phyloP scores from a whole-genome alignment of 2,888 invertebrate genomes.

The Gymnocheta viridis region DNA sequence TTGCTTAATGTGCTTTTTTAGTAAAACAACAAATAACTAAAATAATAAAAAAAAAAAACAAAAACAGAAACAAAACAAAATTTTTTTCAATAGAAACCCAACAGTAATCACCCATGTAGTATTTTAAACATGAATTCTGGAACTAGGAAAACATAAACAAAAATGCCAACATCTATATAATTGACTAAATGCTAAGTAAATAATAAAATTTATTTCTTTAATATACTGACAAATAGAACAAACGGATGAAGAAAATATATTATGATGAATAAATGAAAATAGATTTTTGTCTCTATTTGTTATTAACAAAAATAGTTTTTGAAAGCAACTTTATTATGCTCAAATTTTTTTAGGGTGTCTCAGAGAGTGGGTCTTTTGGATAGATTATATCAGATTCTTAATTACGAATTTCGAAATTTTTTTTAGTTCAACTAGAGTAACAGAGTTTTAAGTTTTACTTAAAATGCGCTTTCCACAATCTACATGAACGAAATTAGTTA shows the following conservation, averaged over 20 bases:
- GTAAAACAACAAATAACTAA: background rate
- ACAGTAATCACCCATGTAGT: background rate
- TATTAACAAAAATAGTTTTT: no score
- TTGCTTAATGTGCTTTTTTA: slow-evolving; percentile 33
- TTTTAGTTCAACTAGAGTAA: no score
- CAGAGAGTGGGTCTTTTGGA: no score
- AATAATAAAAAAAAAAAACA: slow-evolving; percentile 17
- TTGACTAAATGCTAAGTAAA: slow-evolving; percentile 35
- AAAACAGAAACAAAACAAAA: background rate
- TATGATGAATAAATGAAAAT: background rate
- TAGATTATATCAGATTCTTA: no score
- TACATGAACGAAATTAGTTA: no score
- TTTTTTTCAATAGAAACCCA: no score
- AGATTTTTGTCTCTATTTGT: no score
- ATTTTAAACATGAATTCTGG: background rate
- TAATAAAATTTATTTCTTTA: slow-evolving; percentile 9
- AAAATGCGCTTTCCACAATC: no score
- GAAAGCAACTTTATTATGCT: no score
- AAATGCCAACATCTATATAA: slow-evolving; percentile 45
- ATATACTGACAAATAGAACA: background rate
- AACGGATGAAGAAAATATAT: background rate
- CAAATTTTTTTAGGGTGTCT: no score
- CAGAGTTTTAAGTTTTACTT: no score
- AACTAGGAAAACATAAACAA: slow-evolving; percentile 7
- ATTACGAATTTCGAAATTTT: no score